Conservation (phyloP, 2,113 vertebrate genomes). For the Danionella cerebrum region DNA sequence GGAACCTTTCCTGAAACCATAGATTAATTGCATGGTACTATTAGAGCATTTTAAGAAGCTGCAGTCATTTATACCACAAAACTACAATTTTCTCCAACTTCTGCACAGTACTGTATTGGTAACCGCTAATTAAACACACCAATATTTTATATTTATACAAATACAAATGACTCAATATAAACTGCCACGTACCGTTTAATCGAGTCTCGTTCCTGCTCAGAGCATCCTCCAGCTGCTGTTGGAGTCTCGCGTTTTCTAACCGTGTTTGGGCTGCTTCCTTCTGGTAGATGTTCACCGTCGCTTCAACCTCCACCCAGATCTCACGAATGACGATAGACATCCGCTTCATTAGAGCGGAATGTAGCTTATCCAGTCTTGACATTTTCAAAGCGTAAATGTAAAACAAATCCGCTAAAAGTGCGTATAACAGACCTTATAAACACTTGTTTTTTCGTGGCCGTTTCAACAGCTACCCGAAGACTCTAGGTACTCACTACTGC, state of each 20-base stretch:
- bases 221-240: slow-evolving; percentile 61
- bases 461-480: neutral
- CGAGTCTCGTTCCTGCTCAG: slow-evolving; percentile 38
- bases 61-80: no score
- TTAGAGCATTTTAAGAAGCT: no score
- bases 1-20: neutral
- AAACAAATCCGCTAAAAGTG: neutral
- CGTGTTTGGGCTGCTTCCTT: slow-evolving; percentile 56
- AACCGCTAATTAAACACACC: no score
- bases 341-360: slow-evolving; percentile 59
- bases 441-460: neutral
- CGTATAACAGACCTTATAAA: neutral
- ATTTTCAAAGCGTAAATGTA: slow-evolving; percentile 30
- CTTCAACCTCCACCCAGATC: slow-evolving; percentile 64
- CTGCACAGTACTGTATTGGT: no score
- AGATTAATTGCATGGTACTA: neutral
- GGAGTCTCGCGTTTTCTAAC: slow-evolving; percentile 61
- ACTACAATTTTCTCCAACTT: no score
- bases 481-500: neutral
- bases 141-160: no score
- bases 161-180: no score
- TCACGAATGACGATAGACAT: slow-evolving; percentile 59
- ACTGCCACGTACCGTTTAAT: neutral
- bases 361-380: slow-evolving; percentile 60
- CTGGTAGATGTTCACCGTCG: slow-evolving; percentile 62